Evolutionary conservation across 2,113 vertebrate species (phyloP).

Genomic region (rabbit (Oryctolagus cuniculus)): DNA sequence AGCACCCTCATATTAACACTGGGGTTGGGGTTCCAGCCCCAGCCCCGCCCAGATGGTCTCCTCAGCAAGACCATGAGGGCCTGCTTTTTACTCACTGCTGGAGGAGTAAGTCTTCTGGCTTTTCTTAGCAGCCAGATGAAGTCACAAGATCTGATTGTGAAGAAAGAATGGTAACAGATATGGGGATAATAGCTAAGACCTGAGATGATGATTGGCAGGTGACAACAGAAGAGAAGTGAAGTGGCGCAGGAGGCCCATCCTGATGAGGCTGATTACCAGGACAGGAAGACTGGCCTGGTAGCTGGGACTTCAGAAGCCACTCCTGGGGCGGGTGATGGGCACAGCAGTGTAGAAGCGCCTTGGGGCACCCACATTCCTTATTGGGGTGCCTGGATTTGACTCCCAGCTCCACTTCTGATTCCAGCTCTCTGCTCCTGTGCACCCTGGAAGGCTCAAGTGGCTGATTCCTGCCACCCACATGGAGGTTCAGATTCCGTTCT

Average conservation of each 20-base stretch:
- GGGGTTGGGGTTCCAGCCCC: neutral
- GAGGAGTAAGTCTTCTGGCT: too few species aligned
- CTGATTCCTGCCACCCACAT: too few species aligned
- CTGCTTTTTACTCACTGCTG: neutral
- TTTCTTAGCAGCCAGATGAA: neutral
- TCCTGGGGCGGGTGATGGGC: too few species aligned
- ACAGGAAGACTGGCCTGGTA: neutral
- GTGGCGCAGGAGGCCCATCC: neutral
- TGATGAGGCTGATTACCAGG: neutral
- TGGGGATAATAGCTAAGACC: neutral
- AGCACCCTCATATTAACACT: neutral
- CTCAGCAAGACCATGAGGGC: rapidly evolving
- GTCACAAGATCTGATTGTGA: neutral
- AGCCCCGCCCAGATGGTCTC: rapidly evolving
- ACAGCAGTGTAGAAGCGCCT: too few species aligned
- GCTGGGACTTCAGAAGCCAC: neutral
- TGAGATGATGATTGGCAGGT: neutral
- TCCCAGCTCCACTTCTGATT: too few species aligned
- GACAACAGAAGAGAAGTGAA: too few species aligned
- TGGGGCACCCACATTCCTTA: too few species aligned
- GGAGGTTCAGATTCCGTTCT: too few species aligned
- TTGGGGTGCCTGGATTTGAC: too few species aligned
- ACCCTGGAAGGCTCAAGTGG: too few species aligned
- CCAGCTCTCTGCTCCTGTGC: too few species aligned
- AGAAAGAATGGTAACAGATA: neutral